These are phyloP conservation scores for Trididemnum miniatum DNA, from an alignment of 23 tunicate species.

Conservation along the genomic window DNA sequence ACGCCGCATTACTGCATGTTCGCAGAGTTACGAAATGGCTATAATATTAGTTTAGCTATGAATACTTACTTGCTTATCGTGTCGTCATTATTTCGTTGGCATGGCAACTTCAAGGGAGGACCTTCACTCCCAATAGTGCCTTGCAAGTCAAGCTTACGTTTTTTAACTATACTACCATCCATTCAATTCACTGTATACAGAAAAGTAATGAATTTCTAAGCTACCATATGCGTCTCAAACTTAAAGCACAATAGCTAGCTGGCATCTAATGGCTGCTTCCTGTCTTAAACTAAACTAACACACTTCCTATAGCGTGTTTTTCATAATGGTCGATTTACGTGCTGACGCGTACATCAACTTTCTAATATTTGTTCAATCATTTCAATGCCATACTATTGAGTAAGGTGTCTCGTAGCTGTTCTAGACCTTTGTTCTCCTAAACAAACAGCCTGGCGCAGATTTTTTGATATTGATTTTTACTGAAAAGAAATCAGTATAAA, in stretches of 20 bases:
- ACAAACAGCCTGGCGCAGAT: conserved; percentile 11
- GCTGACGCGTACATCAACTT: conserved; percentile 20
- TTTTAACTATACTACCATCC: not conserved
- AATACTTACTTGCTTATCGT: conserved; percentile 12
- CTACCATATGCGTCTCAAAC: conserved; percentile 1
- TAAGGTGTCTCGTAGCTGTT: conserved; percentile 15
- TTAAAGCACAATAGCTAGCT: not conserved
- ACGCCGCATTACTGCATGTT: not conserved
- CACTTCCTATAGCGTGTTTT: too few species aligned
- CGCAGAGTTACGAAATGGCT: too few species aligned
- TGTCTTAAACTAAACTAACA: conserved; percentile 14
- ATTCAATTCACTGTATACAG: conserved; percentile 6
- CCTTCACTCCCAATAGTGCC: not conserved
- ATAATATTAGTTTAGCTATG: not conserved
- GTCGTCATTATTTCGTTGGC: conserved; percentile 49
- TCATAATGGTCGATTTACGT: not conserved
- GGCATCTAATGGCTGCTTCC: conserved; percentile 38
- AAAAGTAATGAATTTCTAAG: not conserved
- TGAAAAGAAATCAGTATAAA: not conserved
- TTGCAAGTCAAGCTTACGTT: conserved; percentile 22
- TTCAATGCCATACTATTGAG: conserved; percentile 32
- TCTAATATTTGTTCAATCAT: conserved; percentile 23
- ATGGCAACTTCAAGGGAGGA: conserved; percentile 32
- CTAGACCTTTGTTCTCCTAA: conserved; percentile 7
- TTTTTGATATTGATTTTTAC: conserved; percentile 24